Evolutionary conservation across 2,888 invertebrate genomes (phyloP), one percentile per base, ranked within the genome.

Genomic region (Stictocephala bisonia): DNA sequence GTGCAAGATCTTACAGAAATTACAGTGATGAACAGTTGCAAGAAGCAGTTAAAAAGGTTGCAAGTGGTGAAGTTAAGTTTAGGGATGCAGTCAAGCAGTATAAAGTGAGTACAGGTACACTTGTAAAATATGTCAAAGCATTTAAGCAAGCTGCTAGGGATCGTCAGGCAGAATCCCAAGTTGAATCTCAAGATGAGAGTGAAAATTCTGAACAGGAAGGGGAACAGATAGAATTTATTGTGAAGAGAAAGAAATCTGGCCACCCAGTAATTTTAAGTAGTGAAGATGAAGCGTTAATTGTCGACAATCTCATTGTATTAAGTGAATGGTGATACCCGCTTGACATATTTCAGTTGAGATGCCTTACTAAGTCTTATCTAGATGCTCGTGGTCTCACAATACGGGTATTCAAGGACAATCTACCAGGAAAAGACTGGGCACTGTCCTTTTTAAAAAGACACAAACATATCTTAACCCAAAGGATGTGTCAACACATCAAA

Each of bases 41-140:
- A 56, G 22, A 7, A 22, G 56, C 26, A n/a, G 27, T 56, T 7
- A 56, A 56, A 26, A n/a, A 26, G 13, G 29, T 56, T 56, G 56
- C 56, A 56, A 56, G 29, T 22, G 56, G 56, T 56, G 27, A 56
- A 15, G 26, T 56, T n/a, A 56, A 56, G 29, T 56, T 56, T 56
- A 22, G 56, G 29, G 56, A 56, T 24, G 56, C 56, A 26, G 24
- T 26, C 15, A 7, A 22, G 24, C 24, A 56, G 27, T 56, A 56
- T 29, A 56, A 56, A 24, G 29, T 56, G 13, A 56, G 56, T 26
- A 56, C 27, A 27, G 56, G 56, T n/a, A 56, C 56, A 22, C 29
- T 56, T n/a, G 56, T 56, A 22, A 56, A 56, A 29, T 56, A 56
- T 56, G 56, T 56, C 7, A 26, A 27, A 26, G n/a, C 2, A 22